phyloP scores from a whole-genome alignment of 2,888 invertebrate species.

The Hypomecis punctinalis region DNA sequence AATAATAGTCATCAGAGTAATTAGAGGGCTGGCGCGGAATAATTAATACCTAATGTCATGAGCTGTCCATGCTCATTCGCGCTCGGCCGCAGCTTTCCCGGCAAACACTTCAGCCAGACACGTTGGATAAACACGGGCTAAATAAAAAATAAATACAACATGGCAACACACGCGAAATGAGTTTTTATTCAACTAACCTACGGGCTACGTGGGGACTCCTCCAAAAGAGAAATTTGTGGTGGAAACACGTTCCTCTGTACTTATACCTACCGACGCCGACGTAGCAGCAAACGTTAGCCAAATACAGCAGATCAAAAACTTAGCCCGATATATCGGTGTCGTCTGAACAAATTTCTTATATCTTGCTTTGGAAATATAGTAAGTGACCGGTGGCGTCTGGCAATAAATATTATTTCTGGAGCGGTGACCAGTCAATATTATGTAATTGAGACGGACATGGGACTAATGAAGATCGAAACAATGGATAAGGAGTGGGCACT shows the following conservation, averaged over 20 bases:
- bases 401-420: no score
- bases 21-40: conserved; percentile 19
- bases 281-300: neutral
- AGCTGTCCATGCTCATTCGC: conserved; percentile 23
- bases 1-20: conserved; percentile 24
- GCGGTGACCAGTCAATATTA: no score
- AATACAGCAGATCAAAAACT: no score
- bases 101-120: conserved; percentile 32
- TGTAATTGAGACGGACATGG: no score
- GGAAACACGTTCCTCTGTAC: neutral
- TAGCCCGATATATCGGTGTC: no score
- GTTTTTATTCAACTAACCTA: conserved; percentile 28
- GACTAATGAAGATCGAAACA: no score
- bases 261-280: neutral
- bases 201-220: conserved; percentile 7
- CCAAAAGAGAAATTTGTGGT: neutral
- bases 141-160: conserved; percentile 33
- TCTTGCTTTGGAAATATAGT: no score
- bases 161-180: conserved; percentile 24
- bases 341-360: no score
- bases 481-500: no score
- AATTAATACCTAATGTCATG: conserved; percentile 29
- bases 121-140: conserved; percentile 31
- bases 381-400: no score
- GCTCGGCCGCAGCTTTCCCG: conserved; percentile 23